A percentile compares a stretch with the other conserved stretches of the same genome.
phyloP scores from a whole-genome alignment of 2,113 vertebrate genomes.

The Pteronura brasiliensis region DNA sequence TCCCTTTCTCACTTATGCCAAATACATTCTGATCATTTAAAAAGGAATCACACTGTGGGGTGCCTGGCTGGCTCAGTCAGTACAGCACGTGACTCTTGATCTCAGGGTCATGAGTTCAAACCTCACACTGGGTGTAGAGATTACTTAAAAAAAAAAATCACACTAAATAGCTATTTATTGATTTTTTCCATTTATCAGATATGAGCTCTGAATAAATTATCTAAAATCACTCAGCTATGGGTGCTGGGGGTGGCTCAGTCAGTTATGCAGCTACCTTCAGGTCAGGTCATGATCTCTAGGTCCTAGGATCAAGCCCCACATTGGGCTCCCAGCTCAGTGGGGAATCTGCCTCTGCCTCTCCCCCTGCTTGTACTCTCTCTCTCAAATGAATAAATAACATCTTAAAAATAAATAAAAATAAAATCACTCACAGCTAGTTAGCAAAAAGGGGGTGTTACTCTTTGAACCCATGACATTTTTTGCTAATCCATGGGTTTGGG shows the following conservation, averaged over 20 bases:
- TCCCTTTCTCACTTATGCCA: not conserved
- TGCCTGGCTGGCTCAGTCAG: too few species aligned
- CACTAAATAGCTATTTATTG: not conserved
- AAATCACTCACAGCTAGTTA: not conserved
- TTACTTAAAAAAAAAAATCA: not conserved
- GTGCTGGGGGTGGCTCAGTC: too few species aligned
- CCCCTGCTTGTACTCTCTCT: too few species aligned
- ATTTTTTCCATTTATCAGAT: not conserved
- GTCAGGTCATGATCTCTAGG: too few species aligned
- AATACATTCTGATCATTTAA: not conserved
- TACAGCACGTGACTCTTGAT: too few species aligned
- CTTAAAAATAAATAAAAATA: not conserved
- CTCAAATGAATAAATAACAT: too few species aligned
- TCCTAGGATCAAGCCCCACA: too few species aligned
- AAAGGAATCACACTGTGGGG: not conserved
- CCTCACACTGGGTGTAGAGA: too few species aligned
- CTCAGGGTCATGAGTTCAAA: too few species aligned
- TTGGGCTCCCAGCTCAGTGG: too few species aligned
- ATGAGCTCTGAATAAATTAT: not conserved
- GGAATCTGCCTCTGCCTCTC: too few species aligned
- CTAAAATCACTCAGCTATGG: not conserved
- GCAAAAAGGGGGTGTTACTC: not conserved
- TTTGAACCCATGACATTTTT: not conserved
- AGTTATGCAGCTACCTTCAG: too few species aligned
- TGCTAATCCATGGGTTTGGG: not conserved